These are phyloP conservation scores for Scytalopus superciliaris DNA, from an alignment of 2,113 vertebrate genomes.

Conservation along the genomic window DNA sequence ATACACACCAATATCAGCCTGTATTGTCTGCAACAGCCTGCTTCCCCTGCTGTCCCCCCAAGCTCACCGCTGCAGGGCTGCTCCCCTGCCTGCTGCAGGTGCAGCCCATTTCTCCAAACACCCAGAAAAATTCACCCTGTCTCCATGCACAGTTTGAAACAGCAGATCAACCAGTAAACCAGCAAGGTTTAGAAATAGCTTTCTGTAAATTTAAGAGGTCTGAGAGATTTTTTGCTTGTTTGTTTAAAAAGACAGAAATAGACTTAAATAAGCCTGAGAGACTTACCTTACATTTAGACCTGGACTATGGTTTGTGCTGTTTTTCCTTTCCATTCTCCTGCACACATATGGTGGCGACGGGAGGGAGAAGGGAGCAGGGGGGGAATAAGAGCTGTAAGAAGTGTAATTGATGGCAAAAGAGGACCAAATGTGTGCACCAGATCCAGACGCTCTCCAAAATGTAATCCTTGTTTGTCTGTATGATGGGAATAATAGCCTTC, in stretches of 20 bases:
- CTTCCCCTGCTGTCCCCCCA: background rate
- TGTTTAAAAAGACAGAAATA: background rate
- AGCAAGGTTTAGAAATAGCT: background rate
- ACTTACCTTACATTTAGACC: constrained; percentile 12
- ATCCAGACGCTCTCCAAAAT: constrained; percentile 43
- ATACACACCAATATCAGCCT: background rate
- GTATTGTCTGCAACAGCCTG: fast-evolving
- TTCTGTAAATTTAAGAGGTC: background rate
- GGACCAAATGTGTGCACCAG: constrained; percentile 47
- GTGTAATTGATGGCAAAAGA: constrained; percentile 52
- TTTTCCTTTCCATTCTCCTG: constrained; percentile 50
- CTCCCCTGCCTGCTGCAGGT: background rate
- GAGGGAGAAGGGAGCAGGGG: background rate
- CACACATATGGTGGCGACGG: background rate
- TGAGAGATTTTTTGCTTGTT: background rate
- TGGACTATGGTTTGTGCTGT: constrained; percentile 13
- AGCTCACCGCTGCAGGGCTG: background rate
- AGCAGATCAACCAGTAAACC: background rate
- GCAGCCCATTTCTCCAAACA: background rate
- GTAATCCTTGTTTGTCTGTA: constrained; percentile 50
- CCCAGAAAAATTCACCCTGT: background rate
- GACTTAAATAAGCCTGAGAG: background rate
- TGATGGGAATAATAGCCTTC: constrained; percentile 40
- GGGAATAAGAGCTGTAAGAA: constrained; percentile 7
- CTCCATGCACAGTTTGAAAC: background rate